A percentile compares a stretch with the other conserved stretches of the same genome.
phyloP scores from a whole-genome alignment of 2,113 vertebrate genomes.

The Macroglossus sobrinus region DNA sequence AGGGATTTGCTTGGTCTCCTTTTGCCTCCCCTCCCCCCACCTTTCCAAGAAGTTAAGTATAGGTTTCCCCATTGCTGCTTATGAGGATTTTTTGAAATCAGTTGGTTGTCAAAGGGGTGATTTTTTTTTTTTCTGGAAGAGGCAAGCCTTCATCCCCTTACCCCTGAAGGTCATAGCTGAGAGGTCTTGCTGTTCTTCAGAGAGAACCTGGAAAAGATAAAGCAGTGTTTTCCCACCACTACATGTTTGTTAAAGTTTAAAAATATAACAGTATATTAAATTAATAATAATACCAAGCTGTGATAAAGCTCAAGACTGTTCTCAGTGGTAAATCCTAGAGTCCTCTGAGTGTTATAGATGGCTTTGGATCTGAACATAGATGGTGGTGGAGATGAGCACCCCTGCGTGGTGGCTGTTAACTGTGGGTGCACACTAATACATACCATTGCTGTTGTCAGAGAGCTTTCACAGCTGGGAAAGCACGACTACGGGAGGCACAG shows the following conservation, averaged over 20 bases:
- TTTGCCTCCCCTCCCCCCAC: background rate
- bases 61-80: background rate
- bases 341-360: background rate
- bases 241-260: background rate
- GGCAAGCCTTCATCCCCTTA: background rate
- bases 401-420: rapidly evolving
- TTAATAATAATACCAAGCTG: background rate
- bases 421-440: rapidly evolving
- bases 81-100: background rate
- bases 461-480: background rate
- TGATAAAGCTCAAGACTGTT: background rate
- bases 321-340: background rate
- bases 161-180: background rate
- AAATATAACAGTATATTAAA: background rate
- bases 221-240: background rate
- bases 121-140: background rate
- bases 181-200: background rate
- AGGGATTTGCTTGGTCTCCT: background rate
- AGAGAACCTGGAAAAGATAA: background rate
- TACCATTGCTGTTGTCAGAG: rapidly evolving
- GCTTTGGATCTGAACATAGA: background rate
- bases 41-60: background rate
- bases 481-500: rapidly evolving
- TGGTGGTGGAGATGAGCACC: background rate
- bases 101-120: background rate